These are phyloP conservation scores for Noctua fimbriata DNA, from an alignment of 2,888 invertebrate genomes.

Conservation along the genomic window DNA sequence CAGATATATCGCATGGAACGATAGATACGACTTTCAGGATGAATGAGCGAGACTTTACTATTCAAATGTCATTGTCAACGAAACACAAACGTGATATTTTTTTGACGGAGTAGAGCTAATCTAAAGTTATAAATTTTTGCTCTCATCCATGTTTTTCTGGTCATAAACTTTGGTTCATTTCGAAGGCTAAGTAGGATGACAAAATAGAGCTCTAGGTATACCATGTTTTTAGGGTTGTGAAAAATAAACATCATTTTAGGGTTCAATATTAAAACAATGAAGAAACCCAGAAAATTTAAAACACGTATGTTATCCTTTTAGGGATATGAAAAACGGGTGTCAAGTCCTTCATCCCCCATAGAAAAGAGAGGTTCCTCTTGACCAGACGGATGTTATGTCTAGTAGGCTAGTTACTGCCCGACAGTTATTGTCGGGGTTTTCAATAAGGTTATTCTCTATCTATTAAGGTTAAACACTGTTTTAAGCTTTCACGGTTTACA, in stretches of 20 bases:
- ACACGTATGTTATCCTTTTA: not conserved
- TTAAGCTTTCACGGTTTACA: too few species aligned
- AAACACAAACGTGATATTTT: not conserved
- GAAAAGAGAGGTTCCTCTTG: not conserved
- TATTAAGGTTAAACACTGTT: too few species aligned
- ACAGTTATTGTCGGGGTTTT: too few species aligned
- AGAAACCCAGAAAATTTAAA: not conserved
- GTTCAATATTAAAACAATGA: not conserved
- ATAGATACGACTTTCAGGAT: not conserved
- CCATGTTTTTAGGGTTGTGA: not conserved
- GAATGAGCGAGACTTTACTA: not conserved
- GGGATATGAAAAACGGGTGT: not conserved
- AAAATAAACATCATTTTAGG: conserved; percentile 2
- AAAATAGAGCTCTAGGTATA: conserved; percentile 10
- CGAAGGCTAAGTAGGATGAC: conserved; percentile 15
- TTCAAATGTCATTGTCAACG: not conserved
- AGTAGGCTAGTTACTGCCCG: not conserved
- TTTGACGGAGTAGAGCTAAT: not conserved
- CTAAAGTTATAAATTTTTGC: not conserved
- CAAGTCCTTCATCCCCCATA: not conserved
- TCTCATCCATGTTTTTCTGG: conserved; percentile 6
- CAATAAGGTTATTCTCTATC: too few species aligned
- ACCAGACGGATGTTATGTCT: not conserved
- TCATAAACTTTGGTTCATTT: conserved; percentile 15
- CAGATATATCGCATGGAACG: not conserved